Percentiles rank a stretch among this genome's conserved stretches.
These are phyloP conservation scores for Murina feae DNA, from an alignment of 2,113 vertebrate species.

Conservation along the genomic window DNA sequence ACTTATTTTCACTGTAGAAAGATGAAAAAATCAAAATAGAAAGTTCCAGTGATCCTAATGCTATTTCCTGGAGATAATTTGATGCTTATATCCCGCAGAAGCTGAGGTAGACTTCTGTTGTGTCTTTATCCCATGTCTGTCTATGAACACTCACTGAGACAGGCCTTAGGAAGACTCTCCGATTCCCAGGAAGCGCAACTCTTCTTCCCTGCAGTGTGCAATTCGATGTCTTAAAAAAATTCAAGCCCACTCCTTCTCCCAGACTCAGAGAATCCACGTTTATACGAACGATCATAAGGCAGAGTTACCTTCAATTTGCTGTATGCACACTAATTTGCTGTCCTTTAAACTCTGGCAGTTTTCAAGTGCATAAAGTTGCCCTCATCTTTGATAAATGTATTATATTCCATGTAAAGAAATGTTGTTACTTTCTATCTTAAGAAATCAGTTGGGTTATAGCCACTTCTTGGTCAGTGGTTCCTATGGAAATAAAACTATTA, in stretches of 20 bases:
- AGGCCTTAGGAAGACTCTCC: not conserved
- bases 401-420: not conserved
- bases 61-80: not conserved
- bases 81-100: not conserved
- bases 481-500: not conserved
- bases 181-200: not conserved
- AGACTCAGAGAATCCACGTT: not conserved
- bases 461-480: not conserved
- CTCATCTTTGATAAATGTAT: not conserved
- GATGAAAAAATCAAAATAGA: not conserved
- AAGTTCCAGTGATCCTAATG: not conserved
- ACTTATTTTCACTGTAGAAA: not conserved
- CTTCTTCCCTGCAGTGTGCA: not conserved
- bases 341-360: not conserved
- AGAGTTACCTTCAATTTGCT: not conserved
- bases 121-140: fast-evolving
- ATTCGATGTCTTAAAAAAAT: not conserved
- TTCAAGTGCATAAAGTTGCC: not conserved
- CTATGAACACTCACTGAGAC: not conserved
- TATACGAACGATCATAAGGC: not conserved
- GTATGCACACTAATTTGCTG: not conserved
- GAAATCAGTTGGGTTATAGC: not conserved
- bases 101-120: not conserved
- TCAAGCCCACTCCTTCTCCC: not conserved
- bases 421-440: not conserved